These are phyloP conservation scores for Agrilus biguttatus DNA, from an alignment of 2,888 invertebrate species.

Conservation along the genomic window DNA sequence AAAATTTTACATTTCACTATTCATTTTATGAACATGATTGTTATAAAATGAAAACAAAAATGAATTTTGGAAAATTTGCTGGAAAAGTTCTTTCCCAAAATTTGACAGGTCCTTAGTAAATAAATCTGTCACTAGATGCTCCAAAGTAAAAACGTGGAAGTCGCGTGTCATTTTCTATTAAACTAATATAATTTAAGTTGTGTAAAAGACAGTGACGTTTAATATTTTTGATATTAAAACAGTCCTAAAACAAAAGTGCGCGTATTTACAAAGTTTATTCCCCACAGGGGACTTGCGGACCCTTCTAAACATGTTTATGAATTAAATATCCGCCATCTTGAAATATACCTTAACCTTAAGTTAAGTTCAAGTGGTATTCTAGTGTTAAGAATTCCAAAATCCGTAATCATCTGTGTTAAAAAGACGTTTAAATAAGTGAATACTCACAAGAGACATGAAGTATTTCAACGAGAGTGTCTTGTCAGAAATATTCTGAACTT, in stretches of 20 bases:
- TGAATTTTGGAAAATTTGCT: neutral
- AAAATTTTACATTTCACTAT: too few species aligned
- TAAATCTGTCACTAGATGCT: slow-evolving; percentile 26
- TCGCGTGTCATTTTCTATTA: slow-evolving; percentile 34
- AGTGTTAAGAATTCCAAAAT: slow-evolving; percentile 18
- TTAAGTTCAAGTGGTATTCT: slow-evolving; percentile 22
- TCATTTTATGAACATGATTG: too few species aligned
- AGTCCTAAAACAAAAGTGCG: neutral
- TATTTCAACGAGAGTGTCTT: slow-evolving; percentile 21
- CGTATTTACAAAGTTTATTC: neutral
- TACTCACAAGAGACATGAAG: slow-evolving; percentile 17
- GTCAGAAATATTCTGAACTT: slow-evolving; percentile 27
- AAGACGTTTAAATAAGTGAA: slow-evolving; percentile 12
- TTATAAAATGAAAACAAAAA: too few species aligned
- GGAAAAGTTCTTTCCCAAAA: neutral
- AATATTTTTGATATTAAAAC: slow-evolving; percentile 14
- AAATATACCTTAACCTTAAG: slow-evolving; percentile 32
- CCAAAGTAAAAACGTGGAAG: slow-evolving; percentile 32
- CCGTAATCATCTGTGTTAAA: slow-evolving; percentile 16
- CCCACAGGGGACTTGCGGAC: slow-evolving; percentile 10
- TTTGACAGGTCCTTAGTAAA: neutral
- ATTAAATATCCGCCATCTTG: slow-evolving; percentile 34
- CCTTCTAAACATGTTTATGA: slow-evolving; percentile 29
- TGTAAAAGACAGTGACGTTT: slow-evolving; percentile 28
- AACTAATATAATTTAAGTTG: slow-evolving; percentile 26